Conservation (phyloP, 2,113 vertebrate species). For the Ceratotherium simum region DNA sequence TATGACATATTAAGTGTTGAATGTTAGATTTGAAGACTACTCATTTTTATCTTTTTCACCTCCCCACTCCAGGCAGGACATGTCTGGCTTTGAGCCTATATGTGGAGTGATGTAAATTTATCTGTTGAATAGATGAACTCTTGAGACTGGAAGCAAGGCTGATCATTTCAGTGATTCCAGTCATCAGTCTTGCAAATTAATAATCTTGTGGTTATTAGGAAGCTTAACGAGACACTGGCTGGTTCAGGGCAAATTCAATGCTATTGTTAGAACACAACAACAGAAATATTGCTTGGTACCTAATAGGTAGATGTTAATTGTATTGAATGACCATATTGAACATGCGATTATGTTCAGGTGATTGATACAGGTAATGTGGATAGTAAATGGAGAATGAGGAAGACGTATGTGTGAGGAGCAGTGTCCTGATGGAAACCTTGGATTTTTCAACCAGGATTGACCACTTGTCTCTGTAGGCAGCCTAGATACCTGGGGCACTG, state of each 20-base stretch:
- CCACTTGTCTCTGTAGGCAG: neutral
- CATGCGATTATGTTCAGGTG: neutral
- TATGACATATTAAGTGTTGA: neutral
- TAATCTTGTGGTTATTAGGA: slow-evolving; percentile 13
- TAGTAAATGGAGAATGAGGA: neutral
- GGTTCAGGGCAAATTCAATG: neutral
- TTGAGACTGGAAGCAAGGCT: neutral
- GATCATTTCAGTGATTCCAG: neutral
- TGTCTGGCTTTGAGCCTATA: neutral
- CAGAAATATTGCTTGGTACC: neutral
- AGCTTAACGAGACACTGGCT: neutral
- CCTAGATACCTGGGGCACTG: neutral
- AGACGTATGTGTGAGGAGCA: neutral
- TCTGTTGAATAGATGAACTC: neutral
- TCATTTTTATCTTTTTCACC: neutral
- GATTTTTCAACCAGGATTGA: neutral
- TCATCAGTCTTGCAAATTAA: neutral
- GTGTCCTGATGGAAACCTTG: neutral
- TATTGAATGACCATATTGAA: too few species aligned
- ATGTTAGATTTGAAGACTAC: neutral
- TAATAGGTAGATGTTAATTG: neutral
- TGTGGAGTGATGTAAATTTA: neutral
- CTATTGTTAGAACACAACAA: neutral
- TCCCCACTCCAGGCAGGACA: neutral
- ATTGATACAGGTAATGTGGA: neutral